Evolutionary conservation across 2,113 vertebrate species (phyloP).

Genomic region (Epinephelus cyanopodus): DNA sequence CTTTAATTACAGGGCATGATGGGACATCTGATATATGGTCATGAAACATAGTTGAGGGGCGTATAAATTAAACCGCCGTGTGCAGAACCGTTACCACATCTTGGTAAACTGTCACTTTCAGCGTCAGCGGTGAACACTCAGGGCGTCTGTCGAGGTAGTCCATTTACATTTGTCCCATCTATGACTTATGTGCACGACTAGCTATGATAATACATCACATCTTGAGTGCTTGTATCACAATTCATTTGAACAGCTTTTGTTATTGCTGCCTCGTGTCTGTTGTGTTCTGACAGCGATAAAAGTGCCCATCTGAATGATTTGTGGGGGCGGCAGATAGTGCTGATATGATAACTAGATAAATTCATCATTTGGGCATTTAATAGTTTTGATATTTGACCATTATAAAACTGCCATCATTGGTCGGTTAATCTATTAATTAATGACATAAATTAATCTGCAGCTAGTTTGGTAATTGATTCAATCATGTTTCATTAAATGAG

Average conservation of each 20-base stretch:
- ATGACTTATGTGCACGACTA: not conserved
- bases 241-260: no score
- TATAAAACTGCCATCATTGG: not conserved
- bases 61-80: not conserved
- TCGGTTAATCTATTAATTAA: not conserved
- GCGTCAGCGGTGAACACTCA: not conserved
- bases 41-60: conserved; percentile 6
- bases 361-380: not conserved
- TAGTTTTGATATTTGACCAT: not conserved
- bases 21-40: conserved; percentile 30
- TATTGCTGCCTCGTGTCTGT: not conserved
- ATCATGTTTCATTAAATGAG: no score
- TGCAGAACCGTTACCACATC: conserved; percentile 26
- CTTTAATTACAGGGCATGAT: conserved; percentile 34
- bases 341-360: not conserved
- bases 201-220: not conserved
- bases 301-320: not conserved
- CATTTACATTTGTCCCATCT: not conserved
- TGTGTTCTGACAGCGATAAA: not conserved
- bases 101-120: not conserved
- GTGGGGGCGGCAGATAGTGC: not conserved
- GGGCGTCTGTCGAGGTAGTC: not conserved
- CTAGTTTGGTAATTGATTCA: no score
- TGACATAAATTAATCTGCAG: no score
- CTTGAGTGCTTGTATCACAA: not conserved